These are phyloP conservation scores for Eupithecia insigniata DNA, from an alignment of 2,888 invertebrate species.

Conservation along the genomic window DNA sequence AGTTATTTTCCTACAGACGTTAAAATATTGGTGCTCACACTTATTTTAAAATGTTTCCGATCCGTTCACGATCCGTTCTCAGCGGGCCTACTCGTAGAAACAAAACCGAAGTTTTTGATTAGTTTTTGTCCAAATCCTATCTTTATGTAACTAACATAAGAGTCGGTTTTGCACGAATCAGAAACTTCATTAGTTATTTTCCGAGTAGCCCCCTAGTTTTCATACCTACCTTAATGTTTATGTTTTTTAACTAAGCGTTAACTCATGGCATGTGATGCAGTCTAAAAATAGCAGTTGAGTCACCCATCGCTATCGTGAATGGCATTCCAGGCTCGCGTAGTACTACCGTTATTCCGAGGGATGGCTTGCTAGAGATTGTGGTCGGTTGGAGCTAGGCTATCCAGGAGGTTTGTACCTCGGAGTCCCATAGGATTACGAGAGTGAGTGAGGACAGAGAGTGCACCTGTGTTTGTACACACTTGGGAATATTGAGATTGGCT, in stretches of 20 bases:
- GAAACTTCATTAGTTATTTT: no score
- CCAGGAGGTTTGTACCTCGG: not conserved
- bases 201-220: no score
- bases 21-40: not conserved
- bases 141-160: no score
- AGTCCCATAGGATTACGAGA: no score
- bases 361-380: not conserved
- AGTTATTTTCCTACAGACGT: not conserved
- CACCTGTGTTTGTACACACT: no score
- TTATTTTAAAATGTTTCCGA: not conserved
- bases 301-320: slow-evolving; percentile 36
- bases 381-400: not conserved
- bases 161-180: no score
- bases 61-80: not conserved
- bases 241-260: slow-evolving; percentile 14
- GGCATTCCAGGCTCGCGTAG: slow-evolving; percentile 32
- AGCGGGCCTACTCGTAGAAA: no score
- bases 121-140: no score
- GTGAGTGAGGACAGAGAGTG: no score
- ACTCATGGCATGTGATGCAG: slow-evolving; percentile 13
- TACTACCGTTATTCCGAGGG: slow-evolving; percentile 14
- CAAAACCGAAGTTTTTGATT: no score
- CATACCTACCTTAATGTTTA: slow-evolving; percentile 13
- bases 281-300: slow-evolving; percentile 35
- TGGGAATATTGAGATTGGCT: no score